These are phyloP conservation scores for Gryllus longicercus DNA, from an alignment of 2,888 invertebrate species.

Conservation along the genomic window DNA sequence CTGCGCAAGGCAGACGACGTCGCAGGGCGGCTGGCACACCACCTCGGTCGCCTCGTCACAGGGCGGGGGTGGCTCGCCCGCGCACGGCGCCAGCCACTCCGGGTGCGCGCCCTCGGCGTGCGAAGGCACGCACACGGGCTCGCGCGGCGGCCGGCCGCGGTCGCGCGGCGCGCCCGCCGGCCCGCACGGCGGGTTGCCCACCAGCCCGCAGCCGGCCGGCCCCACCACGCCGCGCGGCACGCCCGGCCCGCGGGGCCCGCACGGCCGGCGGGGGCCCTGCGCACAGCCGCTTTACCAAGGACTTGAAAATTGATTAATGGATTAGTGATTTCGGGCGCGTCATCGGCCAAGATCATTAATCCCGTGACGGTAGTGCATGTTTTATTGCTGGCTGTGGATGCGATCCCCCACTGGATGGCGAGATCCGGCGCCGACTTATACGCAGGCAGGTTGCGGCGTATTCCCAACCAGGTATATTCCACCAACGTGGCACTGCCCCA, in stretches of 20 bases:
- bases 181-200: not conserved
- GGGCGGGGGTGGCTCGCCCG: not conserved
- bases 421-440: too few species aligned
- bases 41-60: not conserved
- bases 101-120: not conserved
- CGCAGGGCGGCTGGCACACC: slow-evolving; percentile 2
- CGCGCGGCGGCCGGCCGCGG: not conserved
- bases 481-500: too few species aligned
- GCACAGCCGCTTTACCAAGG: too few species aligned
- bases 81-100: not conserved
- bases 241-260: not conserved
- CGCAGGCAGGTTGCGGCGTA: too few species aligned
- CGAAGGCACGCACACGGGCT: not conserved
- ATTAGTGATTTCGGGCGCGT: too few species aligned
- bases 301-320: too few species aligned
- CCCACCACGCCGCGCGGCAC: not conserved
- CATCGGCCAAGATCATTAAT: too few species aligned
- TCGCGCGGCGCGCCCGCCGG: not conserved
- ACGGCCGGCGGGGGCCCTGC: not conserved
- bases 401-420: too few species aligned
- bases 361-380: too few species aligned
- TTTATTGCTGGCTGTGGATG: too few species aligned
- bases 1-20: not conserved
- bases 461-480: too few species aligned
- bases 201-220: not conserved